These are phyloP conservation scores for Gouania willdenowi DNA, from an alignment of 2,797 vertebrate genomes.

Conservation along the genomic window DNA sequence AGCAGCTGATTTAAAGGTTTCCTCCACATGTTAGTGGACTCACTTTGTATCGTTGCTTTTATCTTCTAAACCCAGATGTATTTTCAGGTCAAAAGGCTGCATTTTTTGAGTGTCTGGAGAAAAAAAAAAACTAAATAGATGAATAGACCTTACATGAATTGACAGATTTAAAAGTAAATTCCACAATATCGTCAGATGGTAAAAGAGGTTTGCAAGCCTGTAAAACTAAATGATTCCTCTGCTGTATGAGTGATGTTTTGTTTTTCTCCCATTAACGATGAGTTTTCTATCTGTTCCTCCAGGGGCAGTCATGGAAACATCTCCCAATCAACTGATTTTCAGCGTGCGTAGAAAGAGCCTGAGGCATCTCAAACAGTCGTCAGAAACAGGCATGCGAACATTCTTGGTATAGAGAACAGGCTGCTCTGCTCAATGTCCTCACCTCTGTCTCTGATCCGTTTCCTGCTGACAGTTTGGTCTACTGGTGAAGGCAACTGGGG, in stretches of 20 bases:
- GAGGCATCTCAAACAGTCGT: too few species aligned
- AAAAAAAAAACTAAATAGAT: constrained; percentile 19
- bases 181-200: too few species aligned
- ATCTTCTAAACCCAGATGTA: constrained; percentile 38
- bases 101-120: constrained; percentile 28
- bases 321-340: constrained; percentile 15
- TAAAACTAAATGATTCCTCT: too few species aligned
- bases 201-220: too few species aligned
- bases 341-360: constrained; percentile 17
- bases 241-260: too few species aligned
- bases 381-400: constrained; percentile 29
- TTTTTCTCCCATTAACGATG: too few species aligned
- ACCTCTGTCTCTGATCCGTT: constrained; percentile 36
- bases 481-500: constrained; percentile 35
- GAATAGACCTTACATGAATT: too few species aligned
- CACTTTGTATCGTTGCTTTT: constrained; percentile 29
- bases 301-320: too few species aligned
- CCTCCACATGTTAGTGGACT: too few species aligned
- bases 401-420: constrained; percentile 27
- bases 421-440: constrained; percentile 39
- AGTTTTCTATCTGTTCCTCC: too few species aligned
- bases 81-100: constrained; percentile 41
- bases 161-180: too few species aligned
- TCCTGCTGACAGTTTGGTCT: constrained; percentile 52
- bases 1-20: too few species aligned